Conservation (phyloP, 2,888 invertebrate species). For the Stenodera caucasica region DNA sequence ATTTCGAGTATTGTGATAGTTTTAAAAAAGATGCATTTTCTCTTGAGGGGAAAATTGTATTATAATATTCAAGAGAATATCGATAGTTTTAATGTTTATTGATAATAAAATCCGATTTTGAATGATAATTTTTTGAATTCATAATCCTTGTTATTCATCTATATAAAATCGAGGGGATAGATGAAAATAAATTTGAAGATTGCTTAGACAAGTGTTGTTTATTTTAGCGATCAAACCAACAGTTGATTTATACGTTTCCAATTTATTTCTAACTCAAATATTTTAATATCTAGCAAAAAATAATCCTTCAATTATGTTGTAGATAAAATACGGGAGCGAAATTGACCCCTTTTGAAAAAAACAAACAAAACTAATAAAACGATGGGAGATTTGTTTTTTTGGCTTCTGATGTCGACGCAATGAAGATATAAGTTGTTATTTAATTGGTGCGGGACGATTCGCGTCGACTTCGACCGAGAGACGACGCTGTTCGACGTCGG, state of each 20-base stretch:
- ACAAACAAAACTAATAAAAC: no score
- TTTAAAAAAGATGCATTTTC: neutral
- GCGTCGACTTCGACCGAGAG: neutral
- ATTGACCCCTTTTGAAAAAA: no score
- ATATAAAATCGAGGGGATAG: neutral
- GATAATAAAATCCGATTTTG: no score
- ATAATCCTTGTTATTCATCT: neutral
- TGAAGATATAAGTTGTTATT: no score
- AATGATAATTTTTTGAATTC: neutral
- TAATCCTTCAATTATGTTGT: no score
- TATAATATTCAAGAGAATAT: no score
- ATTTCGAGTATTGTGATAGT: neutral
- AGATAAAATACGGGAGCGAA: no score
- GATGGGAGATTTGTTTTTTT: no score
- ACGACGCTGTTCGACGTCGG: neutral
- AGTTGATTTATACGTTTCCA: neutral
- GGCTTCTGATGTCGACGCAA: no score
- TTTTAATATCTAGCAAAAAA: neutral
- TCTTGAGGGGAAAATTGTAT: no score
- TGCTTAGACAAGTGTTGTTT: constrained; percentile 6
- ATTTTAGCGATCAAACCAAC: neutral
- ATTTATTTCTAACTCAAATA: neutral
- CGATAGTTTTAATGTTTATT: no score
- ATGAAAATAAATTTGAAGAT: neutral
- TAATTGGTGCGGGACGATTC: neutral